A percentile compares a stretch with the other conserved stretches of the same genome.
Conservation (phyloP, 2,888 invertebrate species). For the Scotopteryx bipunctaria region DNA sequence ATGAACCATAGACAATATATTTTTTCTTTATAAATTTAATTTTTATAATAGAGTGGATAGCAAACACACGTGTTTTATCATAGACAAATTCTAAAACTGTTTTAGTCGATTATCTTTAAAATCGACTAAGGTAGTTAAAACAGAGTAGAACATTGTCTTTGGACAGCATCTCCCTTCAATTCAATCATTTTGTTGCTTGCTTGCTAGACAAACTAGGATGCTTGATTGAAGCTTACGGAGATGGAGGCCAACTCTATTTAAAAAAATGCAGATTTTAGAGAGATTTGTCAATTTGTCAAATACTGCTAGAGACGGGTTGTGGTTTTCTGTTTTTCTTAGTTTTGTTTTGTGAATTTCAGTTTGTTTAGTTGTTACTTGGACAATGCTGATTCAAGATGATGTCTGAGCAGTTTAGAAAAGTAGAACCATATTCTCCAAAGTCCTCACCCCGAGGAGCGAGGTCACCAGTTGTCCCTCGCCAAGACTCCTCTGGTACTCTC, state of each 20-base stretch:
- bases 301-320: conserved; percentile 49
- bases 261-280: conserved; percentile 43
- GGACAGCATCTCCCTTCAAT: no score
- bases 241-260: conserved; percentile 17
- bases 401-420: conserved; percentile 96
- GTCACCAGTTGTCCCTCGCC: conserved; percentile 97
- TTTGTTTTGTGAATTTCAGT: conserved; percentile 67
- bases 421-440: conserved; percentile 97
- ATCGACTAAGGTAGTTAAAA: no score
- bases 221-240: not conserved
- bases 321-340: conserved; percentile 66
- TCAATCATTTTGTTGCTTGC: no score
- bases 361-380: conserved; percentile 68
- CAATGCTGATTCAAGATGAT: conserved; percentile 90
- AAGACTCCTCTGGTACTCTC: conserved; percentile 98
- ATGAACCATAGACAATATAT: conserved; percentile 67
- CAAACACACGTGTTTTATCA: conserved; percentile 24
- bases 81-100: conserved; percentile 20
- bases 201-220: not conserved
- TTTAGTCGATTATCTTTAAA: conserved; percentile 1
- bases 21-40: conserved; percentile 53
- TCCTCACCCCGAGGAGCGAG: conserved; percentile 96
- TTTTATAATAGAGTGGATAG: conserved; percentile 44
- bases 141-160: no score
- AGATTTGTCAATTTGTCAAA: conserved; percentile 52